Base-by-base conservation (phyloP, 1,140 invertebrate species). In the Myzus persicae region DNA sequence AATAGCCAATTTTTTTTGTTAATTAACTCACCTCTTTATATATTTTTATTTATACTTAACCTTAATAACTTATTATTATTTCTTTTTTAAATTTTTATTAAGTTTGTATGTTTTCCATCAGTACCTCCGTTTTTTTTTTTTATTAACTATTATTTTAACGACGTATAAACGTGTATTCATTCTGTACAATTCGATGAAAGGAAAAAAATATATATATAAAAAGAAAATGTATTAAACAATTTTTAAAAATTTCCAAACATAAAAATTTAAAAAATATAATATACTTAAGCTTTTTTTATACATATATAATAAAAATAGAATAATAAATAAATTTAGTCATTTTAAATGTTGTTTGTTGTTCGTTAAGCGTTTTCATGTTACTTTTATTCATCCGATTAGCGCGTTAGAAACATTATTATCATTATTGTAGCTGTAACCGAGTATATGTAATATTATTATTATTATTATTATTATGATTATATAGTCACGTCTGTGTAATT, bases 1-100 rank as follows among this genome's bases (percentile, higher is more conserved):
- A 93, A 93, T 93, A 93, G 91, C 91, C 91, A 93, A 93, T 93
- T 93, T 93, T 93, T 93, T 93, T 93, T 93, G 91, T 93, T 93
- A 93, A 93, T 93, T 93, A 93, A 93, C 76, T 93, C 67, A 54
- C 46, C 46, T 93, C 42, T 90, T 67, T 90, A 90, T 90, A 42
- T 84, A 82, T 81, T 92, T 82, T 92, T 92, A 46, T 84, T 93
- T 93, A 93, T 84, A 82, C 81, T 85, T 93, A 92, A 92, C 91
- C 76, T 92, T 51, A 51, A 92, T 92, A 51, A 92, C 81, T 84
- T 90, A 90, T 90, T 59, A 67, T 67, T 90, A 42, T 67, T 67
- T 90, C 14, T 90, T 90, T 90, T 90, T 91, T 48, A 31, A 51
- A 48, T 93, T 93, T 93, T 82, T 93, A 40, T 93, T 93, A 82